Percentiles rank a stretch among this genome's conserved stretches.
These are phyloP conservation scores for Meta bourneti DNA, from an alignment of 2,888 invertebrate genomes.

Conservation along the genomic window DNA sequence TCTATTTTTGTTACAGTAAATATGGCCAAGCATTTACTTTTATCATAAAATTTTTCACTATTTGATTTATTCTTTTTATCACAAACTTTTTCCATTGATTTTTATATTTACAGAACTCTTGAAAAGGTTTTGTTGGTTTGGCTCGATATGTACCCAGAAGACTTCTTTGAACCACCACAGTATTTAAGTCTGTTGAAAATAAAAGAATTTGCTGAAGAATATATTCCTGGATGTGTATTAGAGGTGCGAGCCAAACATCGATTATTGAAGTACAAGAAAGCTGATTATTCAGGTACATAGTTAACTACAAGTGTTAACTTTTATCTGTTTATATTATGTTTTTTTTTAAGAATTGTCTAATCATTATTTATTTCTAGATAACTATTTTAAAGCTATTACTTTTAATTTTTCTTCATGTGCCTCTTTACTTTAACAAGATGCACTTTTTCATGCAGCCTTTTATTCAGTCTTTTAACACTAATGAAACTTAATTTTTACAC, in stretches of 20 bases:
- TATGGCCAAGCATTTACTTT: background rate
- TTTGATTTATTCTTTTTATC: background rate
- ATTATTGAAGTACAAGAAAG: constrained; percentile 87
- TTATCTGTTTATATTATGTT: background rate
- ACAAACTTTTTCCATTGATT: background rate
- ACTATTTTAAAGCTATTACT: too few relatives aligned
- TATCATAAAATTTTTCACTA: background rate
- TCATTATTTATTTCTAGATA: too few relatives aligned
- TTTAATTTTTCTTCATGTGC: too few relatives aligned
- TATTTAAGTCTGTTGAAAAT: constrained; percentile 90
- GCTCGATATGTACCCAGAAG: constrained; percentile 98
- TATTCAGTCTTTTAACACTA: too few relatives aligned
- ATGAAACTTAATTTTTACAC: too few relatives aligned
- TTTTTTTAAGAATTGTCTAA: background rate
- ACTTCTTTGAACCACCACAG: constrained; percentile 90
- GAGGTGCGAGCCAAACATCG: constrained; percentile 87
- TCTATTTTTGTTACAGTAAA: too few relatives aligned
- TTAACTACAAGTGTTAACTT: background rate
- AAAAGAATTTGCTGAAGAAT: constrained; percentile 90
- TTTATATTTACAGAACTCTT: constrained; percentile 84
- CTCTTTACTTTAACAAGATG: too few relatives aligned
- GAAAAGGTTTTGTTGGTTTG: constrained; percentile 83
- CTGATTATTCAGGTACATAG: constrained; percentile 80
- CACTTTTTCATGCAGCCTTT: too few relatives aligned
- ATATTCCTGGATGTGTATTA: constrained; percentile 91